A percentile compares a stretch with the other conserved stretches of the same genome.
Conservation (phyloP, 1,140 invertebrate genomes). For the Aphaenogaster ashmeadi region DNA sequence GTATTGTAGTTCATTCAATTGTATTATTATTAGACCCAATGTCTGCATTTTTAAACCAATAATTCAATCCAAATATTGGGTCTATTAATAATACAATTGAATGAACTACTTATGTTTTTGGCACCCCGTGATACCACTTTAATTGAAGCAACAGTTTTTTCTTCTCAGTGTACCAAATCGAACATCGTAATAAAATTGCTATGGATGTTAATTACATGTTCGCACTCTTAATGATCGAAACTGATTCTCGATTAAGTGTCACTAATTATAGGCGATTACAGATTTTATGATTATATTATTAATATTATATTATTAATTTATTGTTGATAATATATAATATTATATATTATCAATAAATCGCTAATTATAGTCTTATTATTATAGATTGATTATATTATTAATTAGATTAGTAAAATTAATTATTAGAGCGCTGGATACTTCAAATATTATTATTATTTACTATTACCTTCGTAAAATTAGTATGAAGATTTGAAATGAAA, state of each 20-base stretch:
- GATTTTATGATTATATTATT: slow-evolving; percentile 44
- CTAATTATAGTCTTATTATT: slow-evolving; percentile 30
- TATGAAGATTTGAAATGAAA: slow-evolving; percentile 1
- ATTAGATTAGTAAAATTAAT: slow-evolving; percentile 45
- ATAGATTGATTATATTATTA: slow-evolving; percentile 22
- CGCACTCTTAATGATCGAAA: background rate
- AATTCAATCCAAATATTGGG: no score
- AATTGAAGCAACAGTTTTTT: no score
- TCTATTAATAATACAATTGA: no score
- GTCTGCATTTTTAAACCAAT: no score
- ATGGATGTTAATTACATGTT: background rate
- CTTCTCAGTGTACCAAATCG: no score
- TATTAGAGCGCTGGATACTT: background rate
- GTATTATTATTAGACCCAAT: no score
- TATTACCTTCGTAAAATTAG: slow-evolving; percentile 17
- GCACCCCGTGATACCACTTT: no score
- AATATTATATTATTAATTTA: slow-evolving; percentile 28
- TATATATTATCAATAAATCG: background rate
- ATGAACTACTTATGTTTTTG: no score
- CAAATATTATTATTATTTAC: background rate
- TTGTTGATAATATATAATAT: slow-evolving; percentile 19
- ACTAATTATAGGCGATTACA: slow-evolving; percentile 21
- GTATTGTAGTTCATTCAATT: no score
- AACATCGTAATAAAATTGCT: background rate
- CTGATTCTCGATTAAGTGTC: slow-evolving; percentile 14